A percentile compares a stretch with the other conserved stretches of the same genome.
Conservation (phyloP, 2,113 vertebrate genomes). For the Procavia capensis region DNA sequence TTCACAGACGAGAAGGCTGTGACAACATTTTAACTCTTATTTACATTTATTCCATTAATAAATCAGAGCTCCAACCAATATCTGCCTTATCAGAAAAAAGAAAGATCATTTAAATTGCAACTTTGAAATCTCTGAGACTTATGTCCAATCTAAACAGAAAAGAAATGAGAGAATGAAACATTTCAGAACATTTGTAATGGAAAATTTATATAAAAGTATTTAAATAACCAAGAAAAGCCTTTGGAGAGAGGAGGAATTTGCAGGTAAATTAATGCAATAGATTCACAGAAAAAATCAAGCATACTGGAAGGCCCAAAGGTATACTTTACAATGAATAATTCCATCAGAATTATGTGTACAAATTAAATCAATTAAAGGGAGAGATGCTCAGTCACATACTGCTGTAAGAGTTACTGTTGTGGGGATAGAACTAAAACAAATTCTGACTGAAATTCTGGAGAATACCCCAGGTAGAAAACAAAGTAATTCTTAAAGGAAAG, state of each 20-base stretch:
- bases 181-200: constrained; percentile 64
- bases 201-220: constrained; percentile 71
- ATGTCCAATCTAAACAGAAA: constrained; percentile 18
- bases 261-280: constrained; percentile 78
- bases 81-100: background rate
- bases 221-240: constrained; percentile 72
- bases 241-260: constrained; percentile 71
- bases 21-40: constrained; percentile 4
- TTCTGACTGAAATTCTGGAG: constrained; percentile 53
- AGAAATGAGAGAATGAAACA: constrained; percentile 17
- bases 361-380: constrained; percentile 80
- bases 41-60: constrained; percentile 12
- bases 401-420: constrained; percentile 62
- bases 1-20: background rate
- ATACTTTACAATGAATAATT: constrained; percentile 81
- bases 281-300: constrained; percentile 69
- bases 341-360: constrained; percentile 78
- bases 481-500: constrained; percentile 47
- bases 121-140: background rate
- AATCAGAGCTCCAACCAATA: background rate
- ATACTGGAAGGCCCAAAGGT: constrained; percentile 70
- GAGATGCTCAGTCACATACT: constrained; percentile 79
- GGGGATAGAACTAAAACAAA: constrained; percentile 74
- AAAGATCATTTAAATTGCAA: background rate
- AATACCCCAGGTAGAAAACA: constrained; percentile 51